Evolutionary conservation across 2,888 invertebrate genomes (phyloP).

Genomic region (Tipula vernalis): DNA sequence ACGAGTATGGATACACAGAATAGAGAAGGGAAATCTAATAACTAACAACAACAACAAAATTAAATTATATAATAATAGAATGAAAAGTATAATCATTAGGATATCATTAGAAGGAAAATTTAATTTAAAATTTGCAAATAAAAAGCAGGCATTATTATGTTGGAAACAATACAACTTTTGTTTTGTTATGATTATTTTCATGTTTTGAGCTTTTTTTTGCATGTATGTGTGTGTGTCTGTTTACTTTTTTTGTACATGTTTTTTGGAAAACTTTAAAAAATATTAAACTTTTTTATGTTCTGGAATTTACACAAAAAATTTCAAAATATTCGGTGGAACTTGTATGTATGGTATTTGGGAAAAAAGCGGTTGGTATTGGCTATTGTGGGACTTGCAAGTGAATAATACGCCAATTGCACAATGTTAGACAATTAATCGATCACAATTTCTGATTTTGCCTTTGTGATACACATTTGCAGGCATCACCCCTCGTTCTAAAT

Average conservation of each 20-base stretch:
- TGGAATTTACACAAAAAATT: background rate
- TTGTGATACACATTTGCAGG: no score
- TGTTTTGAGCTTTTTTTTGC: background rate
- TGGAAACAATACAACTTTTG: background rate
- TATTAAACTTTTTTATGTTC: background rate
- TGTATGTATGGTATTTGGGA: background rate
- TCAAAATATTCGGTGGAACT: background rate
- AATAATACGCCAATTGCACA: no score
- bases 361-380: no score
- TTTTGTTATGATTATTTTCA: background rate
- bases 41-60: background rate
- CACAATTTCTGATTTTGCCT: no score
- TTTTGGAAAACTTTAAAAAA: background rate
- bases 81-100: slow-evolving; percentile 4
- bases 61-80: slow-evolving; percentile 4
- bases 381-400: no score
- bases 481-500: no score
- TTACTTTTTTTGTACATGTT: background rate
- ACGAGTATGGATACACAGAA: background rate
- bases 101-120: slow-evolving; percentile 4
- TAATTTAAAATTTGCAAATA: background rate
- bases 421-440: no score
- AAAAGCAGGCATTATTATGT: background rate
- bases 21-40: background rate
- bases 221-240: background rate